Conservation (phyloP, 2,113 vertebrate genomes). For the Megaceryle torquata region DNA sequence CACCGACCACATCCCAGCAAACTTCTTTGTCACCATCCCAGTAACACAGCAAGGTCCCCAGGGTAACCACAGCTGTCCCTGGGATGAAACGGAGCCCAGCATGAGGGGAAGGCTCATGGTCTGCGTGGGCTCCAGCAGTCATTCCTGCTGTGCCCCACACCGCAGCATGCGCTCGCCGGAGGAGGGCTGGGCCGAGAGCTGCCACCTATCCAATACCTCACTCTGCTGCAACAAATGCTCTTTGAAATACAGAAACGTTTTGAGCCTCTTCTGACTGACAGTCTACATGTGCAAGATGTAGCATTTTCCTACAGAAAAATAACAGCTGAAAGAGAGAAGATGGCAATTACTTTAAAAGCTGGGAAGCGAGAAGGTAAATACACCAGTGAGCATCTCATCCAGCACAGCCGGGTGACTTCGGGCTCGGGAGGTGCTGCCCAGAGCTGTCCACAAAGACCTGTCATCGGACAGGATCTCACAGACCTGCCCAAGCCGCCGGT, state of each 20-base stretch:
- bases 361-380: neutral
- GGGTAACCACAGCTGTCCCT: neutral
- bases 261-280: neutral
- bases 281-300: neutral
- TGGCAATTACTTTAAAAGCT: neutral
- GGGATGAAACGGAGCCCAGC: neutral
- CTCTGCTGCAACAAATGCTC: neutral
- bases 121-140: neutral
- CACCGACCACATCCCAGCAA: neutral
- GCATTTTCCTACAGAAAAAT: neutral
- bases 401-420: neutral
- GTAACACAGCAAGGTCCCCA: neutral
- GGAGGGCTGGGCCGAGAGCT: neutral
- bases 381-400: neutral
- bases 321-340: neutral
- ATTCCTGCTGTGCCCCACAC: neutral
- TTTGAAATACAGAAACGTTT: neutral
- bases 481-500: neutral
- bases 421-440: neutral
- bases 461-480: neutral
- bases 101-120: neutral
- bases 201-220: neutral
- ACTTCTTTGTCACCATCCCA: neutral
- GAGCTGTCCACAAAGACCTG: neutral
- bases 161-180: rapidly evolving